Base-by-base conservation (phyloP, 2,797 vertebrate genomes). In the Meda fulgida region DNA sequence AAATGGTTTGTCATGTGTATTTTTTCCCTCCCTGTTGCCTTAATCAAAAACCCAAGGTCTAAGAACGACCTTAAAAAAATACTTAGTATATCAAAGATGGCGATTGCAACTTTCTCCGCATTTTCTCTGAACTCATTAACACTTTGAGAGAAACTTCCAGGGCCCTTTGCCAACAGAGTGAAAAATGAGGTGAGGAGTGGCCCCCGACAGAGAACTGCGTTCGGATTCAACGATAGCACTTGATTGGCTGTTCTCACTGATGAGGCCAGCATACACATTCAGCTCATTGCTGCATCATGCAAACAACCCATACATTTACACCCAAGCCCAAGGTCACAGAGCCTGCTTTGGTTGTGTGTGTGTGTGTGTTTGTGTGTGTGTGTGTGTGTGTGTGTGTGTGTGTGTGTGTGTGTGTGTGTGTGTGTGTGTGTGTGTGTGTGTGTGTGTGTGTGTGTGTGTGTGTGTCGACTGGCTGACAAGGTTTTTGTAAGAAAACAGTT, bases 141-240 rank as follows among this genome's bases (percentile, higher is more conserved):
- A 48, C 85, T 86, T 79, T 67, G 29, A 69, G 70, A 88, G 84
- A 92, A 93, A 94, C 88, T 90, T 89, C 85, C 88, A 85, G 91
- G 92, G 90, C 89, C 87, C 51, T 85, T 79, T 51, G 91, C 91
- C 92, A 92, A 90, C 86, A 82, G 75, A 83, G 89, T 91, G 89
- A 92, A 91, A 91, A 92, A 92, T 85, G 89, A 93, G 91, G 88
- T 82, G 69, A 87, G 48, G 65, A 18, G 80, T 84, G 85, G 90
- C 89, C 90, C 78, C 26, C 18, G 85, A 88, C 90, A 89, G 88
- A 78, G 43, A 84, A 83, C 81, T 63, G 82, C 46, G 16, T 40
- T 87, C 77, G 4, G 80, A 86, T 88, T 81, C 88, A 89, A 90
- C 86, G 88, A 88, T 72, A 84, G 70, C 89, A 84, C 86, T 81